These are phyloP conservation scores for Heteractis magnifica DNA, from an alignment of 92 coral and sea anemone species.

Conservation along the genomic window DNA sequence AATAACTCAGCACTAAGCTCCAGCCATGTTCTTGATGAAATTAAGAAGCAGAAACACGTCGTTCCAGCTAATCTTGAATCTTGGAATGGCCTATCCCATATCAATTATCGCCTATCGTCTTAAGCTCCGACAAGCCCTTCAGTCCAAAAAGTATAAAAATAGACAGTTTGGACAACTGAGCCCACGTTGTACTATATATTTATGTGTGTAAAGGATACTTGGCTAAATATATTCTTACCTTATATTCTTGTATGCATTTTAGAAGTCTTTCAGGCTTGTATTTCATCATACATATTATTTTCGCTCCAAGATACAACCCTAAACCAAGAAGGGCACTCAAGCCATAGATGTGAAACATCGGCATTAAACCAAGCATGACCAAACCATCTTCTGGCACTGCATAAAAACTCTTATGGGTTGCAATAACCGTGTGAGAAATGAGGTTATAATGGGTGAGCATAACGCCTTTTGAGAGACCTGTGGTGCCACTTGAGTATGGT, in stretches of 20 bases:
- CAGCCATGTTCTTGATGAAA: too few relatives aligned
- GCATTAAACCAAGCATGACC: slow-evolving; percentile 68
- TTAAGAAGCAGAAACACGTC: too few relatives aligned
- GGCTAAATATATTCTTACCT: slow-evolving; percentile 47
- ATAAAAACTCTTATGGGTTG: slow-evolving; percentile 35
- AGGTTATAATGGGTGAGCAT: slow-evolving; percentile 88
- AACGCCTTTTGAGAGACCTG: slow-evolving; percentile 91
- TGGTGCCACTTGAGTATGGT: slow-evolving; percentile 92
- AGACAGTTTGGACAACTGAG: background rate
- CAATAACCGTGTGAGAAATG: slow-evolving; percentile 59
- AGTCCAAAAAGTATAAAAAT: too few relatives aligned
- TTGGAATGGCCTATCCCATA: too few relatives aligned
- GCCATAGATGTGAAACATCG: slow-evolving; percentile 81
- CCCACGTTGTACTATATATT: background rate
- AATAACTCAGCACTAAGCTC: too few relatives aligned
- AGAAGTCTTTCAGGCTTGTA: slow-evolving; percentile 71
- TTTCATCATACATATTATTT: slow-evolving; percentile 66
- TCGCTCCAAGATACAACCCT: slow-evolving; percentile 59
- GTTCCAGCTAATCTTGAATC: too few relatives aligned
- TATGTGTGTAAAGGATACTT: background rate
- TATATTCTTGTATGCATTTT: slow-evolving; percentile 64
- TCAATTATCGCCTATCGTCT: too few relatives aligned
- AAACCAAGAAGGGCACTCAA: slow-evolving; percentile 44
- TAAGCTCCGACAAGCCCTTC: too few relatives aligned
- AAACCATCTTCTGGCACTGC: slow-evolving; percentile 30